Evolutionary conservation across 2,113 vertebrate genomes (phyloP).

Genomic region (Oryzias javanicus): DNA sequence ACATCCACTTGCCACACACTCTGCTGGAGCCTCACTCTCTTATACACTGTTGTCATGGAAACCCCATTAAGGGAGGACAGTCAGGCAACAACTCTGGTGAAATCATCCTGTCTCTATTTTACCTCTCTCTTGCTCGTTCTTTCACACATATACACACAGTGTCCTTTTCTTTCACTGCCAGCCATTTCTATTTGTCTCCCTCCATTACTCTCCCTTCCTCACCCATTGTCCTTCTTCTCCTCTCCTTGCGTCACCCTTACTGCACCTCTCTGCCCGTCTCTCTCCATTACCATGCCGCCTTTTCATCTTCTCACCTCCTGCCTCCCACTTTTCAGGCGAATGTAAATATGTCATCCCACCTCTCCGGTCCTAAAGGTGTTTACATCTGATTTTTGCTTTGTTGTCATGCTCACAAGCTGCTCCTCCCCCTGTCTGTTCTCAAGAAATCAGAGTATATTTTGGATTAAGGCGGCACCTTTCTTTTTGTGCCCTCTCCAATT

Average conservation of each 20-base stretch:
- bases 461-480: slow-evolving; percentile 58
- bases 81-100: slow-evolving; percentile 71
- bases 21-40: slow-evolving; percentile 65
- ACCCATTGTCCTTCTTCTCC: slow-evolving; percentile 61
- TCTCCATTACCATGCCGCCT: slow-evolving; percentile 54
- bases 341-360: slow-evolving; percentile 62
- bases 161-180: slow-evolving; percentile 52
- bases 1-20: slow-evolving; percentile 44
- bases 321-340: slow-evolving; percentile 39
- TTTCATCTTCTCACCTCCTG: slow-evolving; percentile 56
- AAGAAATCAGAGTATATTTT: slow-evolving; percentile 51
- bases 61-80: slow-evolving; percentile 81
- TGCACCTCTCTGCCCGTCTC: slow-evolving; percentile 42
- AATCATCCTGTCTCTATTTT: slow-evolving; percentile 67
- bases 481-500: slow-evolving; percentile 73
- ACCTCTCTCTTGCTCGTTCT: slow-evolving; percentile 44
- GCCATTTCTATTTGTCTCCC: slow-evolving; percentile 68
- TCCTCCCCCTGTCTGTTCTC: slow-evolving; percentile 14
- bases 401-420: slow-evolving; percentile 23
- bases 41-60: slow-evolving; percentile 81
- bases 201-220: slow-evolving; percentile 64
- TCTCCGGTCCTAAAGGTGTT: slow-evolving; percentile 35
- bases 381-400: slow-evolving; percentile 49
- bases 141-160: slow-evolving; percentile 32
- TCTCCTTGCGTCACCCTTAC: slow-evolving; percentile 65